phyloP scores from a whole-genome alignment of 2,113 vertebrate species.

The Petaurus breviceps region DNA sequence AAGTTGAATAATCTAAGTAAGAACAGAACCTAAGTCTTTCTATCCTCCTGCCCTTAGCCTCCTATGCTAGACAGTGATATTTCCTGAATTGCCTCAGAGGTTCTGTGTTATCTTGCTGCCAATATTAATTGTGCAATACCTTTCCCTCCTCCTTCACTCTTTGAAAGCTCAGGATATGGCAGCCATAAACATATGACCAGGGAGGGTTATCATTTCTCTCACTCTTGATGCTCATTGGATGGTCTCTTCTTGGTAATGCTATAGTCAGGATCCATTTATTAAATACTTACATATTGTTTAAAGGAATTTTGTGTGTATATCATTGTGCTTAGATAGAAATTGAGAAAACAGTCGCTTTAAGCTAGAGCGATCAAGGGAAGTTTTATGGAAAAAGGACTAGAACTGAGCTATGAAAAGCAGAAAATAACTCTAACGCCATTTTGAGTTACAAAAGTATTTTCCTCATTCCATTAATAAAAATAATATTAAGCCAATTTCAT shows the following conservation, averaged over 20 bases:
- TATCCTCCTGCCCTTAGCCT: background rate
- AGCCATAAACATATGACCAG: background rate
- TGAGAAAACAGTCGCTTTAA: background rate
- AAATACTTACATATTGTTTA: background rate
- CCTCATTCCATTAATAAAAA: background rate
- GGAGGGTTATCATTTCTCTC: background rate
- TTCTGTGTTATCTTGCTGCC: background rate
- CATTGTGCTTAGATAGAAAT: background rate
- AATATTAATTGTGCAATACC: background rate
- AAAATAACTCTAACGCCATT: background rate
- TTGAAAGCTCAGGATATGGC: background rate
- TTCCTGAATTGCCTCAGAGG: background rate
- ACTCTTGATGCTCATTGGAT: background rate
- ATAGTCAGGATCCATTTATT: background rate
- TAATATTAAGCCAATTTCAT: background rate
- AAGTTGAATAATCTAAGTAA: background rate
- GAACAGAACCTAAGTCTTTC: background rate
- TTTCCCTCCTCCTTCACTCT: background rate
- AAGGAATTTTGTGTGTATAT: background rate
- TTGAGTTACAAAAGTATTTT: background rate
- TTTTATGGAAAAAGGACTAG: background rate
- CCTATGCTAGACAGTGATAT: background rate
- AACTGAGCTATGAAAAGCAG: background rate
- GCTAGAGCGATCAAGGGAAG: background rate
- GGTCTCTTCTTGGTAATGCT: background rate